phyloP scores from a whole-genome alignment of 2,113 vertebrate genomes.

The Hippocampus zosterae region DNA sequence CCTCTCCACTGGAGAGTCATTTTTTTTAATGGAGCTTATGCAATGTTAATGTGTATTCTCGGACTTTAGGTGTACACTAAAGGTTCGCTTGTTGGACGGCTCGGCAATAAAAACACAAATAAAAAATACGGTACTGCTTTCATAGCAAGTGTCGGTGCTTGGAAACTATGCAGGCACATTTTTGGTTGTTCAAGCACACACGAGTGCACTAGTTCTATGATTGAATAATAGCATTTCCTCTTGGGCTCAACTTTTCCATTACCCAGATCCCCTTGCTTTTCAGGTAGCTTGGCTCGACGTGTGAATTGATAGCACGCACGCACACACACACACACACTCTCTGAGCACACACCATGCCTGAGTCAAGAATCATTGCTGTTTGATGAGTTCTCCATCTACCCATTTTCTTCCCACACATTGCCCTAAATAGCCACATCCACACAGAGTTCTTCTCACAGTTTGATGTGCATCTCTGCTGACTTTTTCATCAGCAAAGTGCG shows the following conservation, averaged over 20 bases:
- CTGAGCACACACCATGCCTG: neutral
- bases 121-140: neutral
- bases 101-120: constrained; percentile 2
- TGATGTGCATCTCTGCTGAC: constrained; percentile 6
- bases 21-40: constrained; percentile 24
- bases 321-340: neutral
- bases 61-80: constrained; percentile 20
- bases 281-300: constrained; percentile 32
- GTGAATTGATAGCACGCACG: constrained; percentile 20
- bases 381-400: constrained; percentile 16
- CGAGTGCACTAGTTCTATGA: constrained; percentile 27
- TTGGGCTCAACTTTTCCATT: constrained; percentile 45
- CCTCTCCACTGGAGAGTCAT: constrained; percentile 12
- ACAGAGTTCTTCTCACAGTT: neutral
- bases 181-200: constrained; percentile 16
- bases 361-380: constrained; percentile 17
- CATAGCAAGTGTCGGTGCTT: neutral
- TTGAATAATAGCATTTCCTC: constrained; percentile 37
- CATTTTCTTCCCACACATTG: constrained; percentile 7
- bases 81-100: constrained; percentile 16
- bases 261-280: constrained; percentile 33
- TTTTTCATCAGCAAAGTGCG: constrained; percentile 2
- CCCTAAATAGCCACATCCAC: constrained; percentile 3
- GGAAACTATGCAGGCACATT: neutral
- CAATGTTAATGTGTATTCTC: constrained; percentile 13